Base-by-base conservation (phyloP, 2,797 vertebrate species). In the Catharus ustulatus region DNA sequence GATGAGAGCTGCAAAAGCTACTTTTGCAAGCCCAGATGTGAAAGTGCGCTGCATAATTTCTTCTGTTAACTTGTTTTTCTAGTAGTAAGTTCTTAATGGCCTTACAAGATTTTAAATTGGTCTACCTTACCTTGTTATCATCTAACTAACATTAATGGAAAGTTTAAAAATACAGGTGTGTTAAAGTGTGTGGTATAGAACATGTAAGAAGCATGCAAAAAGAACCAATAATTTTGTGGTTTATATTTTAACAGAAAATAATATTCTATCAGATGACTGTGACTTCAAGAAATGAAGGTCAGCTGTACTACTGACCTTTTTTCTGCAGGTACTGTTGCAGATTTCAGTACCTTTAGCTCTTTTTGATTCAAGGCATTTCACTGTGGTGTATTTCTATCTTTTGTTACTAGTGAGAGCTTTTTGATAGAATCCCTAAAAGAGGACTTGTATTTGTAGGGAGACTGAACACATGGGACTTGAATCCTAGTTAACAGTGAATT, bases 401-500 rank as follows among this genome's bases (percentile, higher is more conserved):
- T 84, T 82, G 38, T 71, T 61, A 74, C 10, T 24, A 54, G 38
- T n/a, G 72, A 89, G 20, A 85, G 11, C 18, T 96, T 82, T 92
- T 77, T 89, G 52, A 71, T 63, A 63, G 40, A 81, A 62, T 66
- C 48, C 14, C 29, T 82, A 20, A 81, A 90, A 87, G 17, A 57
- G 18, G 18, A 85, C 46, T 92, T 13, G 6, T n/a, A 26, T 71
- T 82, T 90, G 22, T 64, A 68, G 61, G 71, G 75, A 90, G 42
- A 43, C 13, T 46, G 57, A 95, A 64, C 71, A 67, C 68, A 58
- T 40, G 67, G 62, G 36, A 77, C 74, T 45, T 73, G 84, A 75
- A 91, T 87, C 55, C n/a, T 75, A 69, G 81, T 71, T 87, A 93
- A 48, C 61, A 85, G 68, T 75, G 79, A 92, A 62, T 93, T 80